Evolutionary conservation across 2,113 vertebrate genomes (phyloP), one percentile per base, ranked within the genome.

Genomic region (pig (Sus scrofa)): DNA sequence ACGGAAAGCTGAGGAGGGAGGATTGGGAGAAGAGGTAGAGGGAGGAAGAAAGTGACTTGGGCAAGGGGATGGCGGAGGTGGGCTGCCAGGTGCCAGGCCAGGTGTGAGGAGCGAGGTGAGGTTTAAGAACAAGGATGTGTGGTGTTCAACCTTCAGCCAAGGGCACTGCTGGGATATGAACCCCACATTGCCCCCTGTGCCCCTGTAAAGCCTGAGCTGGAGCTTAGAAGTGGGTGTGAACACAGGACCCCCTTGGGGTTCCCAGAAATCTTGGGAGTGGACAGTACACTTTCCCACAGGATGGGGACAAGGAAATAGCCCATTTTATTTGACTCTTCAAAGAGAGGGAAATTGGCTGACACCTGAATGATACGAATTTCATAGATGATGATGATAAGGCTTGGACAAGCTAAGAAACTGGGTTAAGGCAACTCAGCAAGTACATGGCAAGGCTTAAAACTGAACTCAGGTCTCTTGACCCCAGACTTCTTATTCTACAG

Each of bases 111-210:
- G 63, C 2, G 10, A 71, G 73, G n/a, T 20, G 84, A 24, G 50
- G 26, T 19, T 84, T 50, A 73, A 77, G 74, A 44, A 88, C 1
- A 14, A 20, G 50, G 37, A 7, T 4, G 12, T 16, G 22, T 3
- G 13, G 58, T 0, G 11, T 10, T 34, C 16, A 39, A 20, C 12
- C 50, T 60, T 74, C 39, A 14, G n/a, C 50, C 50, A 14, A 4
- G 16, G 81, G 52, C 3, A 1, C 16, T 58, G 27, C 19, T 34
- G 58, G 30, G 34, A 20, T n/a, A 19, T 2, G 34, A 44, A 4
- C 5, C 67, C 20, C 37, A 27, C 0, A 0, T 3, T n/a, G 7
- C 24, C 50, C 6, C 63, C 20, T 34, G 22, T 1, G 19, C 50
- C 6, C 63, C 20, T 32, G 22, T 1, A 24, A 68, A 78, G 39